These are phyloP conservation scores for Paracanthobrama guichenoti DNA, from an alignment of 2,113 vertebrate species.

Conservation along the genomic window DNA sequence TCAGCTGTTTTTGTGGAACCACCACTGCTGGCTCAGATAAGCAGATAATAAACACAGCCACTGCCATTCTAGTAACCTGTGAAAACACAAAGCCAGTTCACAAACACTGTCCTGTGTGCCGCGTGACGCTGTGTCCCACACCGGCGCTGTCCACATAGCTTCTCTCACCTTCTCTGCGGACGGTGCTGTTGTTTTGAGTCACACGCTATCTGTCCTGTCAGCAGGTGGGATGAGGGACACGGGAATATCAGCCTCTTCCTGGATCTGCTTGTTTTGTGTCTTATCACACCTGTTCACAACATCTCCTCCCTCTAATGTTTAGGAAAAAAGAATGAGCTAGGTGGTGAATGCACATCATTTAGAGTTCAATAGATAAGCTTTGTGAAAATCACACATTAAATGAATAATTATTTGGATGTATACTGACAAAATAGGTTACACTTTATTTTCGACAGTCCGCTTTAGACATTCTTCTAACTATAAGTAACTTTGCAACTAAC, in stretches of 20 bases:
- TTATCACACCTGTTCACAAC: conserved; percentile 35
- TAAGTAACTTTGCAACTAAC: no score
- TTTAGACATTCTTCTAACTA: no score
- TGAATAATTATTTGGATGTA: neutral
- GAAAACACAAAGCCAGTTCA: conserved; percentile 1
- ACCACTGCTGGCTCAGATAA: conserved; percentile 13
- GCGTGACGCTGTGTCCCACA: no score
- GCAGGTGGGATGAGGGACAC: neutral
- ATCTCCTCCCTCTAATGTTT: neutral
- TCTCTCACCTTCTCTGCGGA: neutral
- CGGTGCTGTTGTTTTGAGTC: conserved; percentile 13
- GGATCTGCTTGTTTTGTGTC: conserved; percentile 27
- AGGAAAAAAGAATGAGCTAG: neutral
- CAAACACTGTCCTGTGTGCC: neutral
- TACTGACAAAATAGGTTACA: no score
- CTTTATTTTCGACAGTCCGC: no score
- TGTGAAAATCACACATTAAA: neutral
- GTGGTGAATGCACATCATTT: neutral
- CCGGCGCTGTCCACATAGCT: no score
- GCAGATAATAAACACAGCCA: neutral
- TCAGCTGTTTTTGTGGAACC: neutral
- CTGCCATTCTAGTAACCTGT: conserved; percentile 1
- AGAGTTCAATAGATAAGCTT: no score
- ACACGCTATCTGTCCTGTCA: conserved; percentile 14
- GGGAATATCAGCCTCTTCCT: conserved; percentile 19